Conservation (phyloP, 2,888 invertebrate genomes). For the Linyphia triangularis region DNA sequence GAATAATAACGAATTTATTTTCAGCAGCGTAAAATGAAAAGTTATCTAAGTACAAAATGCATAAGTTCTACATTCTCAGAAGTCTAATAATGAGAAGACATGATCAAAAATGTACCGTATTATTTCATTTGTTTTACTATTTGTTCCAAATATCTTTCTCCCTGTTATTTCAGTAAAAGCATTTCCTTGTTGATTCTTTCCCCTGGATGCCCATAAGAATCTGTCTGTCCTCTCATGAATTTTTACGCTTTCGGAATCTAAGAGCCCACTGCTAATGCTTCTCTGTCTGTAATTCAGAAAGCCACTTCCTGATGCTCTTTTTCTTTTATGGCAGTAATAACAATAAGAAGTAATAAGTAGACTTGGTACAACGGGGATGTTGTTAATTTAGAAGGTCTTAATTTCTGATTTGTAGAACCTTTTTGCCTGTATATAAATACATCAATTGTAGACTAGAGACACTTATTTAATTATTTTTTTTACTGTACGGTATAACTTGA, state of each 20-base stretch:
- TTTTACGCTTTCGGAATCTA: constrained; percentile 46
- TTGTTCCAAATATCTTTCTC: constrained; percentile 4
- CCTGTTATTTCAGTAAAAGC: constrained; percentile 40
- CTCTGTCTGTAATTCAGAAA: constrained; percentile 31
- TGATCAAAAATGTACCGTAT: constrained; percentile 8
- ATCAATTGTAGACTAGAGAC: not conserved
- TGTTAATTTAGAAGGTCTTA: constrained; percentile 50
- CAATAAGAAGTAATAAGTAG: constrained; percentile 47
- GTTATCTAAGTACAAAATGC: too few relatives aligned
- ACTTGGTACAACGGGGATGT: not conserved
- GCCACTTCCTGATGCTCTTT: not conserved
- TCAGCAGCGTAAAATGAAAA: too few relatives aligned
- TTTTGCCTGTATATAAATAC: constrained; percentile 13
- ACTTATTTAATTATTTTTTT: not conserved
- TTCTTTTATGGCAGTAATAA: constrained; percentile 16
- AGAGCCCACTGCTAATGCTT: constrained; percentile 25
- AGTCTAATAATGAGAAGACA: not conserved
- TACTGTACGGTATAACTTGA: too few relatives aligned
- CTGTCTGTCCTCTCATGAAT: constrained; percentile 52
- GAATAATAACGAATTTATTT: too few relatives aligned
- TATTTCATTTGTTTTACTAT: constrained; percentile 32
- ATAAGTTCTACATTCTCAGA: too few relatives aligned
- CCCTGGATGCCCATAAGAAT: constrained; percentile 37
- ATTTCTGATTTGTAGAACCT: constrained; percentile 41
- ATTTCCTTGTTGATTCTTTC: constrained; percentile 45